Conservation (phyloP, 2,888 invertebrate species). For the Calameuta filiformis region DNA sequence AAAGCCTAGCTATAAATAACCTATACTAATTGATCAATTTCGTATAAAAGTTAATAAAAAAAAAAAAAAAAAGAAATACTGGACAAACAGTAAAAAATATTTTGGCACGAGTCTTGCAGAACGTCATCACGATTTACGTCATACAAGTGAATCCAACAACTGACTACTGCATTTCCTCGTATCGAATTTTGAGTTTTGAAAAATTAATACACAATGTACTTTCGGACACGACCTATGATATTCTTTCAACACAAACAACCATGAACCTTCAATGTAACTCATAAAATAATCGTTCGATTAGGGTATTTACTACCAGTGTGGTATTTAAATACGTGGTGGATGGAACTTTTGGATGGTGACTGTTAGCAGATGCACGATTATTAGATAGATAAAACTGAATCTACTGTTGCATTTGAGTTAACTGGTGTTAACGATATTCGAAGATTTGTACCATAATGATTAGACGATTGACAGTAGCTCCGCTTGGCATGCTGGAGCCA, state of each 20-base stretch:
- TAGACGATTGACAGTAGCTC: slow-evolving; percentile 30
- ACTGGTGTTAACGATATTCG: slow-evolving; percentile 6
- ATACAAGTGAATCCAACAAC: no score
- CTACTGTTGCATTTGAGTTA: slow-evolving; percentile 2
- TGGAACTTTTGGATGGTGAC: slow-evolving; percentile 13
- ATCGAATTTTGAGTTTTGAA: no score
- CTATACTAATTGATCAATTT: slow-evolving; percentile 13
- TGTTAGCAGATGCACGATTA: not conserved
- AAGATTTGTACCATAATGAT: slow-evolving; percentile 16
- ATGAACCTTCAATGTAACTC: no score
- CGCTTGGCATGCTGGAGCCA: slow-evolving; percentile 41
- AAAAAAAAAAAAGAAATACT: not conserved
- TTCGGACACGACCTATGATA: no score
- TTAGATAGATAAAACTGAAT: slow-evolving; percentile 1
- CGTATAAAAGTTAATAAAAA: not conserved
- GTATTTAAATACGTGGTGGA: slow-evolving; percentile 24
- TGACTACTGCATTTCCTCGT: no score
- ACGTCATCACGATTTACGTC: not conserved
- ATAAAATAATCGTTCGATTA: slow-evolving; percentile 13
- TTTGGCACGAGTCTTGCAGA: slow-evolving; percentile 4
- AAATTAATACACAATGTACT: no score
- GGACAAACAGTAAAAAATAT: not conserved
- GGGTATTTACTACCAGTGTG: slow-evolving; percentile 32
- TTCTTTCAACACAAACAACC: no score
- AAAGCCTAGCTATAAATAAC: slow-evolving; percentile 8